A percentile compares a stretch with the other conserved stretches of the same genome.
Evolutionary conservation across 2,888 invertebrate species (phyloP).

Genomic region (Salticus scenicus): DNA sequence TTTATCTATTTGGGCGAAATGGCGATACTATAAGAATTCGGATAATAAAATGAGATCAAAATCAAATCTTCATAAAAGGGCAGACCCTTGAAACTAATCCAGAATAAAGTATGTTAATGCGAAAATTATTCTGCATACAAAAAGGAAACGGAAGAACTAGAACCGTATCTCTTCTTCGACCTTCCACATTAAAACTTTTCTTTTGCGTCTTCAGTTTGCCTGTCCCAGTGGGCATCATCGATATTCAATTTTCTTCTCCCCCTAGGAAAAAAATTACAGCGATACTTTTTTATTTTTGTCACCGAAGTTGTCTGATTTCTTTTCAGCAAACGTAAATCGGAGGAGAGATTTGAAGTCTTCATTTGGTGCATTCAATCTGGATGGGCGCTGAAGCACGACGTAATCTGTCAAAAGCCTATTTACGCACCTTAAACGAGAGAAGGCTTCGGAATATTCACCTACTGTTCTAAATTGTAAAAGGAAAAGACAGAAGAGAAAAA

Average conservation of each 20-base stretch:
- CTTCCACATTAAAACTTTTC: background rate
- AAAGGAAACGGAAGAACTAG: background rate
- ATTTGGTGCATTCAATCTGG: constrained; percentile 35
- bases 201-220: background rate
- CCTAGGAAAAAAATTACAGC: background rate
- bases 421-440: constrained; percentile 26
- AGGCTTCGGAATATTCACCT: constrained; percentile 31
- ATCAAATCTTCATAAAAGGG: background rate
- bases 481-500: constrained; percentile 13
- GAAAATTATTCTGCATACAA: background rate
- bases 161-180: background rate
- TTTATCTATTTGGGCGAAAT: too few species aligned
- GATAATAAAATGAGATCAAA: too few species aligned
- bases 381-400: constrained; percentile 53
- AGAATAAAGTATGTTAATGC: background rate
- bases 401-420: constrained; percentile 60
- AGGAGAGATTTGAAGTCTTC: constrained; percentile 1
- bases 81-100: background rate
- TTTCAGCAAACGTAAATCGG: background rate
- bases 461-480: constrained; percentile 39
- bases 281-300: background rate
- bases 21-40: too few species aligned
- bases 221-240: background rate
- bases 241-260: background rate
- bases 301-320: background rate